Evolutionary conservation across 2,797 vertebrate genomes (phyloP).

Genomic region (Enteromius radiatus): DNA sequence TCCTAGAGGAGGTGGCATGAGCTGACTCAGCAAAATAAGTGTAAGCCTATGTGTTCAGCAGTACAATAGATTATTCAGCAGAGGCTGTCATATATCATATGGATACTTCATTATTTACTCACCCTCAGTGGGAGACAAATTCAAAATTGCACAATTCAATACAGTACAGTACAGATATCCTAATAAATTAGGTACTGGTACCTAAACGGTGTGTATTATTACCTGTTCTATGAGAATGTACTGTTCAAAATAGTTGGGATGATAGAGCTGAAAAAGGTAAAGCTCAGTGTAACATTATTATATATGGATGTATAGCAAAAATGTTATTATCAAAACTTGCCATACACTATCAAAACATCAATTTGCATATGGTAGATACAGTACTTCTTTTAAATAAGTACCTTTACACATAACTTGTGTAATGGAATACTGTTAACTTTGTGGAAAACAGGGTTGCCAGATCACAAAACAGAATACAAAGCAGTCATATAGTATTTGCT

Average conservation of each 20-base stretch:
- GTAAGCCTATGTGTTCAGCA: neutral
- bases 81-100: neutral
- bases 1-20: neutral
- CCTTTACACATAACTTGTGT: too few species aligned
- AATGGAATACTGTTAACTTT: neutral
- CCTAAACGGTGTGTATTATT: neutral
- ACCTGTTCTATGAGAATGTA: too few species aligned
- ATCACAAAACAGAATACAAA: neutral
- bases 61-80: neutral
- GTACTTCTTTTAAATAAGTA: too few species aligned
- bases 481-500: neutral
- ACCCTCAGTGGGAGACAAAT: neutral
- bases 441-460: neutral
- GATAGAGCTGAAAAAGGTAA: too few species aligned
- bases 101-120: neutral
- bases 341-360: too few species aligned
- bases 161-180: neutral
- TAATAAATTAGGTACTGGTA: neutral
- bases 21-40: conserved; percentile 29
- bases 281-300: too few species aligned
- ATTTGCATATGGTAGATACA: too few species aligned
- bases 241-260: too few species aligned
- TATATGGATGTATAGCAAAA: too few species aligned
- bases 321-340: too few species aligned
- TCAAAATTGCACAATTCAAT: neutral